Evolutionary conservation across 37 sponge, comb jelly and placozoan species (phyloP).

Genomic region (Halisarca cf. caerulea): DNA sequence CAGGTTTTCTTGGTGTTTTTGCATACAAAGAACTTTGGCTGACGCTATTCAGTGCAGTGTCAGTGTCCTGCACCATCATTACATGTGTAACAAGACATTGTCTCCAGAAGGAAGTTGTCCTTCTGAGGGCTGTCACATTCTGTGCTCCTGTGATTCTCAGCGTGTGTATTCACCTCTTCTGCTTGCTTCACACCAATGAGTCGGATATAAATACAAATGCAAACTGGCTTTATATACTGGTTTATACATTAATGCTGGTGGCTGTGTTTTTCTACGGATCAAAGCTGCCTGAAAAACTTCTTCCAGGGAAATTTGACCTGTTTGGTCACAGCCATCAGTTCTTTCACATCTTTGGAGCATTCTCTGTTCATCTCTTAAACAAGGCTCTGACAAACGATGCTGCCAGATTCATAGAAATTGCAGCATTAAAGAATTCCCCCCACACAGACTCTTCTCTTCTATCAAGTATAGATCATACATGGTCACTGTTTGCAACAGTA

Average conservation of each 20-base stretch:
- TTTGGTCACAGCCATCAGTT: background rate
- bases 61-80: background rate
- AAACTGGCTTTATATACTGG: background rate
- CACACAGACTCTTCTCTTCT: too few species aligned
- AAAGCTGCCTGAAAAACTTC: background rate
- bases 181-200: background rate
- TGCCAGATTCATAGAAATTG: too few species aligned
- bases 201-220: background rate
- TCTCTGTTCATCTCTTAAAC: background rate
- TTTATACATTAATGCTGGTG: background rate
- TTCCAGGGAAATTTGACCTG: conserved; percentile 1
- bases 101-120: background rate
- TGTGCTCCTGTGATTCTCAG: background rate
- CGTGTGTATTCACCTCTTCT: background rate
- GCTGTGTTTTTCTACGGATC: background rate
- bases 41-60: background rate
- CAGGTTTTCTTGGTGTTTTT: background rate
- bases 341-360: background rate
- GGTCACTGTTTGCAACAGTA: too few species aligned
- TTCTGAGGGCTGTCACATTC: background rate
- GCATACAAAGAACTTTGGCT: background rate
- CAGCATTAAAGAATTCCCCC: too few species aligned
- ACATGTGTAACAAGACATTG: background rate
- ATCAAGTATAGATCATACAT: too few species aligned
- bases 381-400: background rate